These are phyloP conservation scores for Solen grandis DNA, from an alignment of 1,140 invertebrate species.

Conservation along the genomic window DNA sequence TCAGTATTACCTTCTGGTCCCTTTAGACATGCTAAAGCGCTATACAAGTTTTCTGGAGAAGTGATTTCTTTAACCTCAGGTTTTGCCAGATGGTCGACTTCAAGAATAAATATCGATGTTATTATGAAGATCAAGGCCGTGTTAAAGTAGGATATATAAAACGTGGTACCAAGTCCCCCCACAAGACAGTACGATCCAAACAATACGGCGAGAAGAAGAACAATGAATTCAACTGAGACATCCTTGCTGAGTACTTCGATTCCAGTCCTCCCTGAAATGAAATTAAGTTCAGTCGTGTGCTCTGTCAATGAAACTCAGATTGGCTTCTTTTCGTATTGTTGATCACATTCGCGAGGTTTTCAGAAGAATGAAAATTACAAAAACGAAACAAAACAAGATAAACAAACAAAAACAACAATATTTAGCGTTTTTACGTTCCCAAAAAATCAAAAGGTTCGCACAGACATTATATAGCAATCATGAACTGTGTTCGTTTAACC, in stretches of 20 bases:
- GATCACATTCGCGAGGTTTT: not conserved
- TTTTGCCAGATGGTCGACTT: slow-evolving; percentile 56
- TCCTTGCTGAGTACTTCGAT: slow-evolving; percentile 60
- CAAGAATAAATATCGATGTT: slow-evolving; percentile 61
- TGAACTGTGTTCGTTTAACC: no score
- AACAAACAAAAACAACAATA: no score
- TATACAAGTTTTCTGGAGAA: not conserved
- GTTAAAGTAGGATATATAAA: no score
- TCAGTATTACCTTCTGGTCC: slow-evolving; percentile 71
- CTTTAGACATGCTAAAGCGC: slow-evolving; percentile 46
- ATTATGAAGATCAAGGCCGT: slow-evolving; percentile 76
- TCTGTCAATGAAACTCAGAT: not conserved
- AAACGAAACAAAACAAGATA: not conserved
- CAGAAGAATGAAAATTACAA: not conserved
- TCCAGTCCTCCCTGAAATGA: slow-evolving; percentile 51
- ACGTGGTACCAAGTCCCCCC: no score
- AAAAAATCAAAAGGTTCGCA: no score
- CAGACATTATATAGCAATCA: no score
- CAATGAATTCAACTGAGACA: slow-evolving; percentile 65
- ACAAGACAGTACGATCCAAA: slow-evolving; percentile 79
- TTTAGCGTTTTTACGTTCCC: no score
- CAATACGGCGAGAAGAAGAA: slow-evolving; percentile 67
- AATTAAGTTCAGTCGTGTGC: not conserved
- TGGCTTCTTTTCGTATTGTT: not conserved
- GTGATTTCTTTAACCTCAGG: slow-evolving; percentile 32